Evolutionary conservation across 2,797 vertebrate genomes (phyloP), one percentile per base, ranked within the genome.

Genomic region (Esox lucius): DNA sequence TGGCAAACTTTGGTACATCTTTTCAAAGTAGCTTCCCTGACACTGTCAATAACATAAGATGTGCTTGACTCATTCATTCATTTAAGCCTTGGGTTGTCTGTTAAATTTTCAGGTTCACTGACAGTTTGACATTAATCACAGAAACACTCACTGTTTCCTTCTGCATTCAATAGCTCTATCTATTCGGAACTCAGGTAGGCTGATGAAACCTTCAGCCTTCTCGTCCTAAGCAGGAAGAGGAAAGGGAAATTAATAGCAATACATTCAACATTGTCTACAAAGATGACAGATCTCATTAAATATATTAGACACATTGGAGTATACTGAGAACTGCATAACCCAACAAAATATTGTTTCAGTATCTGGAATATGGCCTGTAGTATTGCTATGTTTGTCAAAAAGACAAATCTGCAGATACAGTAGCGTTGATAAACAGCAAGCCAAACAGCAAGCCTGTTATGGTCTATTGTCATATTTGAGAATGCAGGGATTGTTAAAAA

Each of bases 181-280:
- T 90, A 95, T 95, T 81, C 90, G 88, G 89, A 95, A 95, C 88
- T 95, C 94, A 0, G 93, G 93, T 67, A 95, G 88, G 78, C 94
- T 93, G 80, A 95, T 95, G 86, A 95, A 94, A 62, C 93, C 93
- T 79, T 95, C 93, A 24, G 93, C 94, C 81, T 95, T 95, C 85
- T 93, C 93, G 81, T 95, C 94, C 94, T 95, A 77, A 51, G 75
- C 0, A 39, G 17, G 22, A 56, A 51, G 22, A n/a, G 46, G 46
- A 48, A 48, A 26, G 68, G 68, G 68, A 70, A 22, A 35, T 39
- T 19, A 53, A 19, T 35, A 22, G 68, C 9, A 16, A 56, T 26
- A 42, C 35, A 39, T 68, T 17, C 24, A 13, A 13, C 11, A 24
- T 12, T 24, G 56, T 59, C 33, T 28, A 48, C 49, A 31, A 26